A percentile compares a stretch with the other conserved stretches of the same genome.
Evolutionary conservation across 1,140 invertebrate species (phyloP).

Genomic region (Drosophila triauraria): DNA sequence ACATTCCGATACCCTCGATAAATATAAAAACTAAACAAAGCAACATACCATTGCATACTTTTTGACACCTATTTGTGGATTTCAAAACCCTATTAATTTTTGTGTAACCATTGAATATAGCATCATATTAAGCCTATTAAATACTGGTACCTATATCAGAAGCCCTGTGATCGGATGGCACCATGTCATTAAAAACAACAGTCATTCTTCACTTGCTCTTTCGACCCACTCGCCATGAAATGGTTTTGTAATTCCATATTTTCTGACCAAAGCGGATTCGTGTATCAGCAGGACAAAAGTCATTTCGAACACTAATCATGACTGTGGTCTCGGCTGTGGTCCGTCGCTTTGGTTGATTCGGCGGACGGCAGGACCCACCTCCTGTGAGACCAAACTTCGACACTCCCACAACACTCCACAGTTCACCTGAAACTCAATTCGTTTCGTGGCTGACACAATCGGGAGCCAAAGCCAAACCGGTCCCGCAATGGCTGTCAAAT

Average conservation of each 20-base stretch:
- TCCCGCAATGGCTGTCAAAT: slow-evolving; percentile 67
- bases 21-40: too few species aligned
- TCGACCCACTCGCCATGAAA: background rate
- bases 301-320: slow-evolving; percentile 77
- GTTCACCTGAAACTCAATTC: slow-evolving; percentile 12
- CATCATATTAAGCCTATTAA: too few species aligned
- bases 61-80: too few species aligned
- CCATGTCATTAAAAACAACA: background rate
- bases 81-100: too few species aligned
- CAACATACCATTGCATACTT: too few species aligned
- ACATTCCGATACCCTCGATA: too few species aligned
- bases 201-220: too few species aligned
- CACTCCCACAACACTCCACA: slow-evolving; percentile 12
- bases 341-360: slow-evolving; percentile 24
- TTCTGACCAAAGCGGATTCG: slow-evolving; percentile 9
- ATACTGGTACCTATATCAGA: too few species aligned
- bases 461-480: slow-evolving; percentile 35
- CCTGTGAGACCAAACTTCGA: background rate
- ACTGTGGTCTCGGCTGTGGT: slow-evolving; percentile 53
- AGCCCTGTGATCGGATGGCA: background rate
- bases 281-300: slow-evolving; percentile 57
- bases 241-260: slow-evolving; percentile 27
- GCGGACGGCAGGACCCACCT: slow-evolving; percentile 6
- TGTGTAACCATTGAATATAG: too few species aligned
- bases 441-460: slow-evolving; percentile 17